Evolutionary conservation across 2,888 invertebrate species (phyloP).

Genomic region (Serrognathus titanus): DNA sequence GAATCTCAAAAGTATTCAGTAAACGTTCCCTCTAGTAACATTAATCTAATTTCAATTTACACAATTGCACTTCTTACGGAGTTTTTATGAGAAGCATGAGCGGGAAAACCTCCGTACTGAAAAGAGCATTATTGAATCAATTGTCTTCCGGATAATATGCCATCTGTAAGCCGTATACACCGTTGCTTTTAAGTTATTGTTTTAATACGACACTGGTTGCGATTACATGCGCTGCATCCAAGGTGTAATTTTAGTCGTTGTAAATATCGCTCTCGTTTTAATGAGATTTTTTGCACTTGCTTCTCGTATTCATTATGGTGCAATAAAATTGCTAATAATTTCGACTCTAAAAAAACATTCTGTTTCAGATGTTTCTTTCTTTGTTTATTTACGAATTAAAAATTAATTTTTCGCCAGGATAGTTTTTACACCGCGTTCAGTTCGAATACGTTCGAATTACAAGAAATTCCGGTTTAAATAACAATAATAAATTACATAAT

Average conservation of each 20-base stretch:
- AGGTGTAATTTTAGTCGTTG: conserved; percentile 13
- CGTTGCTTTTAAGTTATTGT: conserved; percentile 1
- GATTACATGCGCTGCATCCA: conserved; percentile 12
- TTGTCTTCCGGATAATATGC: conserved; percentile 1
- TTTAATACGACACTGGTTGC: conserved; percentile 1
- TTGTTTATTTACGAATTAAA: background rate
- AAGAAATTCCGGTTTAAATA: too few species aligned
- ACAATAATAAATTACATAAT: too few species aligned
- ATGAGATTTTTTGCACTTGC: conserved; percentile 12
- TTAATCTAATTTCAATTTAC: too few species aligned
- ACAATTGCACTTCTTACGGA: too few species aligned
- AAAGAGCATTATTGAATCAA: background rate
- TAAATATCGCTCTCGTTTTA: conserved; percentile 15
- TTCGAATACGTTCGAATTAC: too few species aligned
- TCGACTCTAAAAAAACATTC: background rate
- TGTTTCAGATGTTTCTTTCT: background rate
- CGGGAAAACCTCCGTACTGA: too few species aligned
- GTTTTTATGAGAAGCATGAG: too few species aligned
- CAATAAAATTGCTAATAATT: conserved; percentile 1
- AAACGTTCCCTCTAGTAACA: too few species aligned
- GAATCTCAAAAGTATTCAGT: too few species aligned
- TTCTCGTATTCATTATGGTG: conserved; percentile 1
- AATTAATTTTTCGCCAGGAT: too few species aligned
- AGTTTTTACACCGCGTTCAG: too few species aligned
- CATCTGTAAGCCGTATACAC: background rate